phyloP scores from a whole-genome alignment of 2,888 invertebrate genomes.

The Phaedon cochleariae region DNA sequence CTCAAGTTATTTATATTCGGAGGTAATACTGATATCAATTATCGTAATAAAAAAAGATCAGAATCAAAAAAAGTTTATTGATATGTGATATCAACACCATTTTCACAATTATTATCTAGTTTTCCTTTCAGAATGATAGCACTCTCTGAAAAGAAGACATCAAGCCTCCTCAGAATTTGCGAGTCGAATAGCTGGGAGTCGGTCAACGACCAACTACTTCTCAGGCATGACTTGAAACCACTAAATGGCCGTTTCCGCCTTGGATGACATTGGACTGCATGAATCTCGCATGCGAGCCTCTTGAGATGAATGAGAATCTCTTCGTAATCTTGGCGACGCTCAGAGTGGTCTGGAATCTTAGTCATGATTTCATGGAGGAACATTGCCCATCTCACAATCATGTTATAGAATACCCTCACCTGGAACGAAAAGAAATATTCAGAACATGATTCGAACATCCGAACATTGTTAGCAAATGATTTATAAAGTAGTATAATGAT shows the following conservation, averaged over 20 bases:
- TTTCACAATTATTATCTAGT: neutral
- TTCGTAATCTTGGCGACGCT: neutral
- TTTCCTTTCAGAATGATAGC: neutral
- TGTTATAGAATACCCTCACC: neutral
- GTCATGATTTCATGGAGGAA: neutral
- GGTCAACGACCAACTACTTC: neutral
- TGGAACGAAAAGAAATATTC: neutral
- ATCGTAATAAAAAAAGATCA: too few relatives aligned
- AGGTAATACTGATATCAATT: too few relatives aligned
- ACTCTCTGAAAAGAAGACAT: neutral
- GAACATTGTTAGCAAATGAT: too few relatives aligned
- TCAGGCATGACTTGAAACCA: neutral
- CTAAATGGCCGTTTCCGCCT: neutral
- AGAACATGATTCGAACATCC: neutral
- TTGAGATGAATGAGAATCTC: neutral
- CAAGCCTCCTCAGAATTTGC: neutral
- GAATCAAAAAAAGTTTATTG: too few relatives aligned
- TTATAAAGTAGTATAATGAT: too few relatives aligned
- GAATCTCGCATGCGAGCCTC: neutral
- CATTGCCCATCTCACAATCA: neutral
- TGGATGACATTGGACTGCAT: neutral
- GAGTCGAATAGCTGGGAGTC: neutral
- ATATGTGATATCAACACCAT: neutral
- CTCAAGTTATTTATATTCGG: too few relatives aligned
- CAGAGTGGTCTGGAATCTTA: neutral